These are phyloP conservation scores for Tupiocoris notatus DNA, from an alignment of 2,888 invertebrate genomes.

Conservation along the genomic window DNA sequence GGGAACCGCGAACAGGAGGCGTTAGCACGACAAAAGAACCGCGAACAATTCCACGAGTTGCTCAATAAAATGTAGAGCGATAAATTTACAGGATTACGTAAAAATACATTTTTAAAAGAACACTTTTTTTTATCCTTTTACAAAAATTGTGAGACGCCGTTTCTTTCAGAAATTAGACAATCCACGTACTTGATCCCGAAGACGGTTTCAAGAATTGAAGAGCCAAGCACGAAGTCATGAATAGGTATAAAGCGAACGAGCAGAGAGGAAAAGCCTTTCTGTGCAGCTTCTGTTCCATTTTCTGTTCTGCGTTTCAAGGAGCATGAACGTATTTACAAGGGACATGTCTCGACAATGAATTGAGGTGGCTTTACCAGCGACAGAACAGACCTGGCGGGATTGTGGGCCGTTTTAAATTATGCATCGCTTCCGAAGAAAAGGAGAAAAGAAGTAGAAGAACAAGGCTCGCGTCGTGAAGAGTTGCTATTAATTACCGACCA, in stretches of 20 bases:
- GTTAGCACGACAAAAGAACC: no score
- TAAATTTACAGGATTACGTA: no score
- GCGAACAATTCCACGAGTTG: no score
- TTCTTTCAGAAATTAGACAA: no score
- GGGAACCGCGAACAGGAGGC: no score
- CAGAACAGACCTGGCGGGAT: not conserved
- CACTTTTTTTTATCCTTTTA: no score
- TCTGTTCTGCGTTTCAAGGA: not conserved
- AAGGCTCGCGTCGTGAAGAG: conserved; percentile 16
- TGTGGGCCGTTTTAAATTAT: conserved; percentile 10
- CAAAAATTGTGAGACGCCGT: no score
- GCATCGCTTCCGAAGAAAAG: conserved; percentile 8
- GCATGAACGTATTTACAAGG: conserved; percentile 3
- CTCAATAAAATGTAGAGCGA: no score
- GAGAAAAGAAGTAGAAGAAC: not conserved
- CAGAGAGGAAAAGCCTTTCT: not conserved
- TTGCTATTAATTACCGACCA: conserved; percentile 24
- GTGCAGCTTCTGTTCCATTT: not conserved
- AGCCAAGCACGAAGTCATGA: conserved; percentile 12
- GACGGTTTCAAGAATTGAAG: not conserved
- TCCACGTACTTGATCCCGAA: not conserved
- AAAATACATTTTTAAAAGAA: no score
- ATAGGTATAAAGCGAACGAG: conserved; percentile 9
- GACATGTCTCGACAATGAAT: conserved; percentile 22
- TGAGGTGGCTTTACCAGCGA: not conserved